Evolutionary conservation across 1,140 invertebrate species (phyloP).

Genomic region (Tachypleus tridentatus): DNA sequence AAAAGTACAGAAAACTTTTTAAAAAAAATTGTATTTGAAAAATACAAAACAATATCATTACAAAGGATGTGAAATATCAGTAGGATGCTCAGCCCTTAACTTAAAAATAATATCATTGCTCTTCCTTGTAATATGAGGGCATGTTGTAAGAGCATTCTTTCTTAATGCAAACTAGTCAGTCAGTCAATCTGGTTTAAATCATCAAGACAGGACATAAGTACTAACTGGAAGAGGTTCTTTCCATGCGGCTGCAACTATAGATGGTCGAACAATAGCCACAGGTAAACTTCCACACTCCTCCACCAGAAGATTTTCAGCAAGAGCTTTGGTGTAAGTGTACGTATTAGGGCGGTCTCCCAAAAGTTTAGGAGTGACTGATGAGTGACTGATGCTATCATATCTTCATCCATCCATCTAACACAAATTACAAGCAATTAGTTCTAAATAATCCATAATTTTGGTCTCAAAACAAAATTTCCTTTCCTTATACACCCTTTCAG

Average conservation of each 20-base stretch:
- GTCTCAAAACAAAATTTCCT: too few relatives aligned
- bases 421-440: too few relatives aligned
- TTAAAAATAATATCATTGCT: too few relatives aligned
- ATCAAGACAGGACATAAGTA: background rate
- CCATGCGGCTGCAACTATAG: constrained; percentile 87
- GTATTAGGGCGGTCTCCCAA: constrained; percentile 28
- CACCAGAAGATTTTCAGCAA: constrained; percentile 45
- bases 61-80: too few relatives aligned
- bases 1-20: too few relatives aligned
- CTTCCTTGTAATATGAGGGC: too few relatives aligned
- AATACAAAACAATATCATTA: too few relatives aligned
- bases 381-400: constrained; percentile 56
- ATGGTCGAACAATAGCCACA: constrained; percentile 72
- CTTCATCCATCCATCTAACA: constrained; percentile 54
- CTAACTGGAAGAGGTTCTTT: constrained; percentile 51
- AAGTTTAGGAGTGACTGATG: constrained; percentile 50
- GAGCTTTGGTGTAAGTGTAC: constrained; percentile 31
- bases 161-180: background rate
- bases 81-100: too few relatives aligned
- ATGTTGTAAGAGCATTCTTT: background rate
- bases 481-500: too few relatives aligned
- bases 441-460: too few relatives aligned
- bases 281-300: constrained; percentile 55
- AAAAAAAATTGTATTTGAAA: too few relatives aligned
- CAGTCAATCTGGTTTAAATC: too few relatives aligned